A percentile compares a stretch with the other conserved stretches of the same genome.
Evolutionary conservation across 2,113 vertebrate genomes (phyloP).

Genomic region (Scatophagus argus): DNA sequence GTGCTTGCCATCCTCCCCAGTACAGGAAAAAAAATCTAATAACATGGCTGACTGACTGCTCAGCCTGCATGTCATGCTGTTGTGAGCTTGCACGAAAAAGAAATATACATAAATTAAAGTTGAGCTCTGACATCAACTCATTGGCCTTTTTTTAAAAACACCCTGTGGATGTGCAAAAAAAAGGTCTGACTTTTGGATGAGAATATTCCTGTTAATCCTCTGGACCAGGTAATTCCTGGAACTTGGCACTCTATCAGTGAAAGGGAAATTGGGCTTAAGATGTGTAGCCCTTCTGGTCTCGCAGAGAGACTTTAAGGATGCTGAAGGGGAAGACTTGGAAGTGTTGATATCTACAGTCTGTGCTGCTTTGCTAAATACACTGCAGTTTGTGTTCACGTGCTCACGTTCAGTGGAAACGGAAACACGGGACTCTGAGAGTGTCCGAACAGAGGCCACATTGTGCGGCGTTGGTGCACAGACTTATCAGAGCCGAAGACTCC

Average conservation of each 20-base stretch:
- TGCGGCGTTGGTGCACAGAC: conserved; percentile 32
- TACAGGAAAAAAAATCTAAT: conserved; percentile 78
- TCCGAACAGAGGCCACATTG: conserved; percentile 13
- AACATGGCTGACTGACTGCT: conserved; percentile 82
- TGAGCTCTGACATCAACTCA: conserved; percentile 68
- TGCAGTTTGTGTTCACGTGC: not conserved
- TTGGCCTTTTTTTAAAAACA: conserved; percentile 63
- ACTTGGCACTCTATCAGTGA: conserved; percentile 64
- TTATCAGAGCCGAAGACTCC: conserved; percentile 56
- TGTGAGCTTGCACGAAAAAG: conserved; percentile 72
- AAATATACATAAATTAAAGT: conserved; percentile 79
- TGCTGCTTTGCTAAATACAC: not conserved
- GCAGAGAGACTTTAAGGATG: conserved; percentile 45
- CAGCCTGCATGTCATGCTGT: conserved; percentile 75
- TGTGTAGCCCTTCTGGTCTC: conserved; percentile 57
- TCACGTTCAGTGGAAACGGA: not conserved
- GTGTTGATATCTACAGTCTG: conserved; percentile 42
- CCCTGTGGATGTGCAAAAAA: conserved; percentile 54
- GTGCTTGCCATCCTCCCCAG: conserved; percentile 37
- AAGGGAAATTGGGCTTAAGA: conserved; percentile 67
- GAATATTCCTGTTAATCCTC: conserved; percentile 71
- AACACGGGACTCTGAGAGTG: not conserved
- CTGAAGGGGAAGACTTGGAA: conserved; percentile 45
- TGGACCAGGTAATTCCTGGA: conserved; percentile 73
- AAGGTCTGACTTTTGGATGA: conserved; percentile 53